These are phyloP conservation scores for Ornithoptera alexandrae DNA, from an alignment of 2,888 invertebrate species.

Conservation along the genomic window DNA sequence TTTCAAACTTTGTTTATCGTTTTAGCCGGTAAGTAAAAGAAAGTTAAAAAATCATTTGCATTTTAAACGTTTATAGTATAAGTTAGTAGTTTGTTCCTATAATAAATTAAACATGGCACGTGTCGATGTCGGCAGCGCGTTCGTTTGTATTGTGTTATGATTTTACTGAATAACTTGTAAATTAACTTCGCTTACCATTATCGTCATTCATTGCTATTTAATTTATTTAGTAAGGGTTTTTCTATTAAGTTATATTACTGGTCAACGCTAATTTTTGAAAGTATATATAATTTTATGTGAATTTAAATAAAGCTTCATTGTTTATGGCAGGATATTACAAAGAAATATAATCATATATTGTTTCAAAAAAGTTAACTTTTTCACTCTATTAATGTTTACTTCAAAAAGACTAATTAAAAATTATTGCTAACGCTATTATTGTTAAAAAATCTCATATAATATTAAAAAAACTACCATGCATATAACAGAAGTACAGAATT, in stretches of 20 bases:
- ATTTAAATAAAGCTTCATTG: background rate
- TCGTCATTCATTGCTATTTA: background rate
- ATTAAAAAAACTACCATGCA: no score
- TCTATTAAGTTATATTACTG: background rate
- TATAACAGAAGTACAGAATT: no score
- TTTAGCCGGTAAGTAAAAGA: conserved; percentile 35
- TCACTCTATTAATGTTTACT: no score
- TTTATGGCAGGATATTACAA: no score
- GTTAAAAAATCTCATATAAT: no score
- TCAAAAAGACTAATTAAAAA: no score
- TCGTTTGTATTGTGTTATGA: conserved; percentile 4
- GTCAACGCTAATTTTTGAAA: background rate
- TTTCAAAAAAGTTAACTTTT: no score
- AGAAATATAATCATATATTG: no score
- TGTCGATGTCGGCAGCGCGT: conserved; percentile 31
- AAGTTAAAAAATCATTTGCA: background rate
- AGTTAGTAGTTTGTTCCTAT: conserved; percentile 1
- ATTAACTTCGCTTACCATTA: background rate
- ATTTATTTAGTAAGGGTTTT: background rate
- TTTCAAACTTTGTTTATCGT: conserved; percentile 26
- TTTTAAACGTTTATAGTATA: background rate
- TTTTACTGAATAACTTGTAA: background rate
- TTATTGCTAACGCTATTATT: no score
- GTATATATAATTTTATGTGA: background rate
- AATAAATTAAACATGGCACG: conserved; percentile 34